Conservation (phyloP, 2,113 vertebrate species). For the human region GRCh38 chr2:119124001-119124500, state of each 20-base stretch:
- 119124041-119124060: neutral
- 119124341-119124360: neutral
- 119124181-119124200: accelerated
- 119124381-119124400: neutral
- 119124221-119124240: too few relatives aligned
- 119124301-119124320: neutral
- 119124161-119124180: neutral
- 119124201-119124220: too few relatives aligned
- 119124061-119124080: neutral
- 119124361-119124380: neutral
- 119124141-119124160: accelerated
- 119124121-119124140: neutral
- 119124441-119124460: neutral
- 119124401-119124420: neutral
- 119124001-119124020: neutral
- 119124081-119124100: neutral
- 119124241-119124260: neutral
- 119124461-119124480: neutral
- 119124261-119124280: too few relatives aligned
- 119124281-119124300: neutral
- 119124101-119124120: neutral
- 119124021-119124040: neutral
- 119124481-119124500: neutral
- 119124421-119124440: neutral
- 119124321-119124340: neutral